Evolutionary conservation across 2,113 vertebrate genomes (phyloP).

Genomic region (Amblyopsis rosae): DNA sequence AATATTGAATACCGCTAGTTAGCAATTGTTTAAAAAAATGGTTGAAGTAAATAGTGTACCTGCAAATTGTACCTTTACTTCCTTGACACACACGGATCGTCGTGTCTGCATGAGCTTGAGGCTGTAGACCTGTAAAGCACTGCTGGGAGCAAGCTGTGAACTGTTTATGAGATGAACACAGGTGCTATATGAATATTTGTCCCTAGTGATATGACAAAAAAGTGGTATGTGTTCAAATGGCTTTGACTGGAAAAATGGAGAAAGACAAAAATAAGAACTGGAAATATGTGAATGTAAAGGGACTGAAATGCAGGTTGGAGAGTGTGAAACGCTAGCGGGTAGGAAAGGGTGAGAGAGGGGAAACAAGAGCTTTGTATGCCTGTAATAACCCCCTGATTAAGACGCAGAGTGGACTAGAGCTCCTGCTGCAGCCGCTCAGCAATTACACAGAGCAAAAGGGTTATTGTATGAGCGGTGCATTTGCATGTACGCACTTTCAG

Average conservation of each 20-base stretch:
- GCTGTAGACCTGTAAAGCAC: too few species aligned
- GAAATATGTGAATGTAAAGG: slow-evolving; percentile 20
- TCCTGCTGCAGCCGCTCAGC: slow-evolving; percentile 65
- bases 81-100: too few species aligned
- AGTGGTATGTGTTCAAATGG: not conserved
- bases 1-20: too few species aligned
- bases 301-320: slow-evolving; percentile 10
- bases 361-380: slow-evolving; percentile 52
- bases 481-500: slow-evolving; percentile 10
- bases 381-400: slow-evolving; percentile 70
- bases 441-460: slow-evolving; percentile 51
- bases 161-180: too few species aligned
- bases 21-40: too few species aligned
- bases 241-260: not conserved
- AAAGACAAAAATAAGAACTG: not conserved
- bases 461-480: not conserved
- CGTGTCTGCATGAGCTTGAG: too few species aligned
- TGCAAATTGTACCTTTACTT: too few species aligned
- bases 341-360: slow-evolving; percentile 41
- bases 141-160: too few species aligned
- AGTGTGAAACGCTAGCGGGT: slow-evolving; percentile 23
- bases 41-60: too few species aligned
- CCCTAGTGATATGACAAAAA: not conserved
- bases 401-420: slow-evolving; percentile 29
- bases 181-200: too few species aligned